Evolutionary conservation across 1,140 invertebrate species (phyloP), one percentile per base, ranked within the genome.

Genomic region (Hormaphis cornu): DNA sequence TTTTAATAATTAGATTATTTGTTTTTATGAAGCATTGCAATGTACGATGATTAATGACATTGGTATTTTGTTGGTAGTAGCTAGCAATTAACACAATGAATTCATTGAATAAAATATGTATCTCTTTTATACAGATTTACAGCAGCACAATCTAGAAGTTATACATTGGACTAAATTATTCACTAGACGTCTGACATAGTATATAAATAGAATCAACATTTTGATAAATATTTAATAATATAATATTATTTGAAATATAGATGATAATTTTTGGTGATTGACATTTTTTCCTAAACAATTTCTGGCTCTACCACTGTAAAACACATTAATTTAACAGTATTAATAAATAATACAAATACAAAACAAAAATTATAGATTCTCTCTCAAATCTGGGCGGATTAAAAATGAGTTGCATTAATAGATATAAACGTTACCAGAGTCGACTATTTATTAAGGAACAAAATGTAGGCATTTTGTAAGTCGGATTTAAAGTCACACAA

Each of bases 311-410:
- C n/a, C n/a, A n/a, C n/a, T n/a, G n/a, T n/a, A n/a, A n/a, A 1
- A 37, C 16, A 58, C 54, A 24, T 40, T 22, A 37, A 9, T 6
- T 58, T n/a, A 40, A 22, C 12, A 37, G 37, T 56, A 8, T 35
- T 2, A 37, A 24, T 24, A 10, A 56, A 56, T 14, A 56, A 24
- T 37, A 1, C 14, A 40, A 58, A 58, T 58, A 58, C 33, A 40
- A 58, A 58, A 58, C 3, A 3, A 40, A 58, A 58, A 4, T 3
- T 20, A 33, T 54, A 54, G 16, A 54, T 35, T 54, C n/a, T n/a
- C n/a, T n/a, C n/a, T n/a, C n/a, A 54, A 54, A n/a, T 37, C 16
- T 58, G 54, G 54, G 54, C 33, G 54, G 54, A 58, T 58, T 58
- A 26, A 7, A 40, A 24, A 35, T 58, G 33, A 10, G 22, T 24